Evolutionary conservation across 1,140 invertebrate genomes (phyloP).

Genomic region (Oryctes rhinoceros): DNA sequence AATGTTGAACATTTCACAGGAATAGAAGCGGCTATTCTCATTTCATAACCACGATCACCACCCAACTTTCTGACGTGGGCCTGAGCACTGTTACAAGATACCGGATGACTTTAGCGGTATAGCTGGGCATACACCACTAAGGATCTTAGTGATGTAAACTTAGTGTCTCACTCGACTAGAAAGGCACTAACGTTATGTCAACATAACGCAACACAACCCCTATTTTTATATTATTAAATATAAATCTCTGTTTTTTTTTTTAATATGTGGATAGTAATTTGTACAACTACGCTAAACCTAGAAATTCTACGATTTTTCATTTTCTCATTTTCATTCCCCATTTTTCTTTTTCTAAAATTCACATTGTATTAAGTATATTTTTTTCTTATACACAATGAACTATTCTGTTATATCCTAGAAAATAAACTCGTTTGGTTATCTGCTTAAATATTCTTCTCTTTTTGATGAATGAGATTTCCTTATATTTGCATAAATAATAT

Average conservation of each 20-base stretch:
- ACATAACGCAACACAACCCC: conserved; percentile 61
- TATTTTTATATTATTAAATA: conserved; percentile 59
- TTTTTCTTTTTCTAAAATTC: conserved; percentile 22
- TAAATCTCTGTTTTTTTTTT: conserved; percentile 56
- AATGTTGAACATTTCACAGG: neutral
- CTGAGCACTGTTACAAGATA: conserved; percentile 49
- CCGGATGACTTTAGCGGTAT: conserved; percentile 46
- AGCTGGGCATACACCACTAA: conserved; percentile 44
- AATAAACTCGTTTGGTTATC: conserved; percentile 43
- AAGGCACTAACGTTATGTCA: conserved; percentile 61
- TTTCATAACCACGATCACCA: conserved; percentile 13
- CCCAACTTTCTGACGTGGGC: conserved; percentile 23
- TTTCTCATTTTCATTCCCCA: conserved; percentile 24
- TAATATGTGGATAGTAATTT: conserved; percentile 59
- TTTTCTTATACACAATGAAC: conserved; percentile 41
- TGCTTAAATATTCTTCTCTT: conserved; percentile 20
- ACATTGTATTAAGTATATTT: conserved; percentile 36
- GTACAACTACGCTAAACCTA: conserved; percentile 54
- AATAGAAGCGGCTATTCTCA: conserved; percentile 7
- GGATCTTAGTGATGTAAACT: conserved; percentile 42
- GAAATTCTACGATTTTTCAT: conserved; percentile 38
- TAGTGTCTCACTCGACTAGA: conserved; percentile 62
- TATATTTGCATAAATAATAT: conserved; percentile 7
- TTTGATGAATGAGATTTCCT: conserved; percentile 28
- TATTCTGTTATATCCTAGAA: conserved; percentile 29